phyloP scores from a whole-genome alignment of 2,113 vertebrate species.

The Taxidea taxus region DNA sequence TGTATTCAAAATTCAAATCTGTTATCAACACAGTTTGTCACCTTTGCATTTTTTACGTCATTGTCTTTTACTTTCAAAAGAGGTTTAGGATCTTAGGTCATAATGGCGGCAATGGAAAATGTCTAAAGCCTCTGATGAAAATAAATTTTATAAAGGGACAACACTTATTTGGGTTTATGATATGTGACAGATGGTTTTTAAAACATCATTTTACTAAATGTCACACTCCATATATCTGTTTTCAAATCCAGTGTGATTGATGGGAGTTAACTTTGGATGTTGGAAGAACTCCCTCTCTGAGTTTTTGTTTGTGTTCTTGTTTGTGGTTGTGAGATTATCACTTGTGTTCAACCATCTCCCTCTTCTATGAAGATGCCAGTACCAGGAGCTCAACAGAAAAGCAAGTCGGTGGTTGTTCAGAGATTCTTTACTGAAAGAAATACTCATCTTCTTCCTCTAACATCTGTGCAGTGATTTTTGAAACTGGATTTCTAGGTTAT shows the following conservation, averaged over 20 bases:
- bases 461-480: neutral
- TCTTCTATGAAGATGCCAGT: neutral
- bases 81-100: neutral
- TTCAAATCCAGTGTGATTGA: neutral
- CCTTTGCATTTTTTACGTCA: neutral
- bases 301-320: neutral
- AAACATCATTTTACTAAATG: slow-evolving; percentile 15
- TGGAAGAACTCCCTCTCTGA: neutral
- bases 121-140: neutral
- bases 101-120: neutral
- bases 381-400: neutral
- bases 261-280: neutral
- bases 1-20: slow-evolving; percentile 42
- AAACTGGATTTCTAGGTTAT: slow-evolving; percentile 48
- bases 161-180: neutral
- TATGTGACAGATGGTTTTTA: neutral
- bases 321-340: neutral
- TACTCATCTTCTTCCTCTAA: neutral
- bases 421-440: slow-evolving; percentile 3
- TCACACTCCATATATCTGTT: neutral
- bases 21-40: neutral
- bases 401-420: neutral
- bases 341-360: neutral
- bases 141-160: neutral
- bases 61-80: slow-evolving; percentile 38